Evolutionary conservation across 2,113 vertebrate species (phyloP).

Genomic region (Chloebia gouldiae): DNA sequence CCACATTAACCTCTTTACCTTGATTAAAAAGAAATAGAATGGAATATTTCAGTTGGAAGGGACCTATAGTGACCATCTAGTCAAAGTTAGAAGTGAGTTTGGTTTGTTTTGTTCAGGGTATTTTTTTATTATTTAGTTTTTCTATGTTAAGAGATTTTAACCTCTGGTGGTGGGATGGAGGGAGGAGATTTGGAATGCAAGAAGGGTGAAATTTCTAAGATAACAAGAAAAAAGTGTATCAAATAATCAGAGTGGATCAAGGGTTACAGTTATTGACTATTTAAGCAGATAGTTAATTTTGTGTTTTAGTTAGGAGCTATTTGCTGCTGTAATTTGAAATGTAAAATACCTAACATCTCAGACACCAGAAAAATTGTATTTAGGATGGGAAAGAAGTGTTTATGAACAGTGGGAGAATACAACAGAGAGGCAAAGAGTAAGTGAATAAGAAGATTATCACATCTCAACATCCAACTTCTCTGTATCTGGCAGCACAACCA

Average conservation of each 20-base stretch:
- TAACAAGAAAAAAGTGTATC: not conserved
- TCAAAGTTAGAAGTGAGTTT: not conserved
- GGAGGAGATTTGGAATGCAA: not conserved
- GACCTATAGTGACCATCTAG: not conserved
- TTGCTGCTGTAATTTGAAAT: not conserved
- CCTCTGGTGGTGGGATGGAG: not conserved
- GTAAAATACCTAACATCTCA: not conserved
- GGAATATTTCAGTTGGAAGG: not conserved
- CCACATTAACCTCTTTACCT: not conserved
- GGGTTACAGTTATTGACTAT: not conserved
- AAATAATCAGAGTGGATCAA: not conserved
- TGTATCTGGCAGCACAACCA: not conserved
- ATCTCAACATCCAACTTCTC: not conserved
- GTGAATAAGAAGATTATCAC: not conserved
- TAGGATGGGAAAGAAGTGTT: not conserved
- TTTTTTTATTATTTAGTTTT: not conserved
- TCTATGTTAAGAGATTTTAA: not conserved
- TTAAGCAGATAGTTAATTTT: not conserved
- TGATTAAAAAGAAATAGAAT: not conserved
- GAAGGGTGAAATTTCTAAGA: not conserved
- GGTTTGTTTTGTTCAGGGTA: not conserved
- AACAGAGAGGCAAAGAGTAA: not conserved
- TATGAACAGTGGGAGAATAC: not conserved
- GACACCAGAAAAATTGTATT: not conserved
- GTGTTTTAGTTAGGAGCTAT: not conserved